Percentiles rank a stretch among this genome's conserved stretches.
These are phyloP conservation scores for Neopipo cinnamomea DNA, from an alignment of 2,113 vertebrate species.

Conservation along the genomic window DNA sequence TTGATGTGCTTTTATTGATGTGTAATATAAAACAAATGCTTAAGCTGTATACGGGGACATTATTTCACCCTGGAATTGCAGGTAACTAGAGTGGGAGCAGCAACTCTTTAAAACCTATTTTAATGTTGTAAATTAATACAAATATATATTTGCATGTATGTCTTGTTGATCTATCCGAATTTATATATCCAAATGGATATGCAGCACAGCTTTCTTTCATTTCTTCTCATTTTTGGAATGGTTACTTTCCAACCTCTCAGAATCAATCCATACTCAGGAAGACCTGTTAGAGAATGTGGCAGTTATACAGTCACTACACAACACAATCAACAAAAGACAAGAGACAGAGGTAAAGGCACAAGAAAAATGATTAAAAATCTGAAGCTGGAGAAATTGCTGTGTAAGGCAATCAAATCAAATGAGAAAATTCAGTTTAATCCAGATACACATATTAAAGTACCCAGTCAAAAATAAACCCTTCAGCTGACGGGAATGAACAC, in stretches of 20 bases:
- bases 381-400: background rate
- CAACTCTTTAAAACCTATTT: background rate
- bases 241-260: background rate
- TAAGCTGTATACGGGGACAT: background rate
- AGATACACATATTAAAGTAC: background rate
- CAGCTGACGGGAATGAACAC: background rate
- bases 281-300: background rate
- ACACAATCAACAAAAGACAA: background rate
- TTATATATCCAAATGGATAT: background rate
- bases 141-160: background rate
- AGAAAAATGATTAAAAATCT: background rate
- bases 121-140: background rate
- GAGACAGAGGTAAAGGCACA: background rate
- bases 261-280: background rate
- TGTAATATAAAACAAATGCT: constrained; percentile 1
- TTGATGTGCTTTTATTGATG: constrained; percentile 7
- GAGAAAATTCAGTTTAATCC: background rate
- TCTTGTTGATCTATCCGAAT: background rate
- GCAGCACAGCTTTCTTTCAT: background rate
- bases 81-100: background rate
- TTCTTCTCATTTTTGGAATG: background rate
- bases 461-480: background rate
- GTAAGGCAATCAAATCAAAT: background rate
- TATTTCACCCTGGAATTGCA: background rate
- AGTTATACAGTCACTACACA: background rate